These are phyloP conservation scores for Uloborus diversus DNA, from an alignment of 1,140 invertebrate species.

Conservation along the genomic window DNA sequence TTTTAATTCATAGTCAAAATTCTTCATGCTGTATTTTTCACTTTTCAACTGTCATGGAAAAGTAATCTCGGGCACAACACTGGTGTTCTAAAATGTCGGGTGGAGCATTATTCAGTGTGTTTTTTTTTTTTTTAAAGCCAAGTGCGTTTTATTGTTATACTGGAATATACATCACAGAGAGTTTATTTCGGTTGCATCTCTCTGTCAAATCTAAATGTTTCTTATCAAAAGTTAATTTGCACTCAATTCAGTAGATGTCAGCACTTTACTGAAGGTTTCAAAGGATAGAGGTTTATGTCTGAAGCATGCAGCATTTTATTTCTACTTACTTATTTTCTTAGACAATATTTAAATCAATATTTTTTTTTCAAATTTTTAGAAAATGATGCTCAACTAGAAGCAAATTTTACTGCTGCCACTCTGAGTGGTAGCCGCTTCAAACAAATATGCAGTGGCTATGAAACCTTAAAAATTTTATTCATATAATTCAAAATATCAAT, in stretches of 20 bases:
- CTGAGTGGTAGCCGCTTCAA: constrained; percentile 1
- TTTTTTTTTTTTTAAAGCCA: too few species aligned
- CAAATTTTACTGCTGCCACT: neutral
- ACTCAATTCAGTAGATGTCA: neutral
- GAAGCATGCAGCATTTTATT: too few species aligned
- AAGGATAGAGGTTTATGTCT: neutral
- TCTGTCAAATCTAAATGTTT: neutral
- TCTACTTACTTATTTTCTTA: neutral
- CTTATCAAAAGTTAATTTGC: neutral
- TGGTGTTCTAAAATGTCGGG: neutral
- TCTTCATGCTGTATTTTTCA: too few species aligned
- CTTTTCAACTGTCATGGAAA: neutral
- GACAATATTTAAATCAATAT: neutral
- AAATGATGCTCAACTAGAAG: neutral
- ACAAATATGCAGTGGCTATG: constrained; percentile 1
- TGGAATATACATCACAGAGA: neutral
- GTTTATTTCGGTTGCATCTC: neutral
- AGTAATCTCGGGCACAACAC: neutral
- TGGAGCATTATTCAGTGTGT: too few species aligned
- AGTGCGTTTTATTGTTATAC: neutral
- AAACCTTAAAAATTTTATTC: neutral
- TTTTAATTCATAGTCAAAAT: too few species aligned
- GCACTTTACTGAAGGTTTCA: neutral
- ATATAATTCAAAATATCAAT: constrained; percentile 3
- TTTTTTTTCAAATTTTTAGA: constrained; percentile 4